These are phyloP conservation scores for Trissoscelio sp. DNA, from an alignment of 2,888 invertebrate species.

Conservation along the genomic window DNA sequence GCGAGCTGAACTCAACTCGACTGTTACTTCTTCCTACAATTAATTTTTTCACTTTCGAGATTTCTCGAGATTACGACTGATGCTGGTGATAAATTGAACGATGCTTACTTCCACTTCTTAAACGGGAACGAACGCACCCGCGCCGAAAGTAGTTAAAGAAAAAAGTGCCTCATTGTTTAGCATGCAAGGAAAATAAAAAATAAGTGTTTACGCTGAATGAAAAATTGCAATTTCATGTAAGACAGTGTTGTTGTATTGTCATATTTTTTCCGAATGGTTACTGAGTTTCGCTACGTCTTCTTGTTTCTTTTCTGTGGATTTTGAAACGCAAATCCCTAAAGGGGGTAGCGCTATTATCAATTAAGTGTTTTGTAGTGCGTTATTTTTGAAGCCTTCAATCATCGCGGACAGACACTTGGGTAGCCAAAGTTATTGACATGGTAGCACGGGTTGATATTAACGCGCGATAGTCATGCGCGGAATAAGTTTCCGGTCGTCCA, in stretches of 20 bases:
- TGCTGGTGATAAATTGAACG: slow-evolving; percentile 33
- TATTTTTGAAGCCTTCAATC: slow-evolving; percentile 56
- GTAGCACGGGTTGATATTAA: slow-evolving; percentile 53
- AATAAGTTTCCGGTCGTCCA: slow-evolving; percentile 59
- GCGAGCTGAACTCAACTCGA: slow-evolving; percentile 12
- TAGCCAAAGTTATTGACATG: slow-evolving; percentile 57
- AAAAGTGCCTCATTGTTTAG: slow-evolving; percentile 6
- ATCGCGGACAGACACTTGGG: slow-evolving; percentile 48
- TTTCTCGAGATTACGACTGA: slow-evolving; percentile 29
- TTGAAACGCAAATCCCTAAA: no score
- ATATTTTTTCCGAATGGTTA: no score
- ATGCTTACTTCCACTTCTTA: not conserved
- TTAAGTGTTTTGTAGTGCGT: slow-evolving; percentile 26
- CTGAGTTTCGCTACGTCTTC: no score
- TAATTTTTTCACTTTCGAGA: slow-evolving; percentile 43
- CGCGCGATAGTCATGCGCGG: slow-evolving; percentile 52
- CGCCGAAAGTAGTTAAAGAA: no score
- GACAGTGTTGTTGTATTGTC: no score
- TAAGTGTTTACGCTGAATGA: no score
- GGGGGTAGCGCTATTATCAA: no score
- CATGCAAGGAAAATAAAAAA: not conserved
- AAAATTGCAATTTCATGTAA: not conserved
- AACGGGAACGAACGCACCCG: not conserved
- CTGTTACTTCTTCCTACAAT: slow-evolving; percentile 32
- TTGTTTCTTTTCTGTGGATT: no score